Conservation (phyloP, 2,888 invertebrate genomes). For the Fragum fragum region DNA sequence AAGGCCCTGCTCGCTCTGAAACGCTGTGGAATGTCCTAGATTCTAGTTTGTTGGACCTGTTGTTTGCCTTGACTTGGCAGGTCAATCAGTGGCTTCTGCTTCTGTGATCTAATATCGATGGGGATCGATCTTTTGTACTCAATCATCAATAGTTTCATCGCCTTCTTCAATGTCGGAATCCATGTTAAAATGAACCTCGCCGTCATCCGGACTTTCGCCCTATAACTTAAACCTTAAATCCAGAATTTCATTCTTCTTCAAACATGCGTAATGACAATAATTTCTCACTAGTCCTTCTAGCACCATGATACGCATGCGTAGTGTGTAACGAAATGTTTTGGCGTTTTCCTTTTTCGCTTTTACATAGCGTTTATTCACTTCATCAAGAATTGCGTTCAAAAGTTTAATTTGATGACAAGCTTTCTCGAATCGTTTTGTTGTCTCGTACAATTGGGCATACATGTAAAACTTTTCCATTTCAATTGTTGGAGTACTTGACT, state of each 20-base stretch:
- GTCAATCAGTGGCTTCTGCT: too few relatives aligned
- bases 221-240: constrained; percentile 54
- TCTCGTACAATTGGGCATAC: constrained; percentile 65
- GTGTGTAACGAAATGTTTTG: constrained; percentile 63
- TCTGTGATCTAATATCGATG: too few relatives aligned
- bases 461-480: constrained; percentile 67
- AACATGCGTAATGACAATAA: constrained; percentile 65
- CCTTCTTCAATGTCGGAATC: constrained; percentile 26
- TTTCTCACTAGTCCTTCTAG: constrained; percentile 67
- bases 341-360: constrained; percentile 41
- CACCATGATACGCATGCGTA: constrained; percentile 66
- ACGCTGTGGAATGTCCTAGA: too few relatives aligned
- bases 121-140: background rate
- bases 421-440: constrained; percentile 45
- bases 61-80: too few relatives aligned
- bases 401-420: constrained; percentile 65
- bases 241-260: constrained; percentile 68
- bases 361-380: constrained; percentile 57
- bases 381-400: constrained; percentile 56
- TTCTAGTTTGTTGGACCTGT: too few relatives aligned
- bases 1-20: too few relatives aligned
- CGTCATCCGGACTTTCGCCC: constrained; percentile 51
- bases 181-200: constrained; percentile 24
- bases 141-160: background rate
- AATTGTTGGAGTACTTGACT: constrained; percentile 41